These are phyloP conservation scores for Anoplius nigerrimus DNA, from an alignment of 2,888 invertebrate genomes.

Conservation along the genomic window DNA sequence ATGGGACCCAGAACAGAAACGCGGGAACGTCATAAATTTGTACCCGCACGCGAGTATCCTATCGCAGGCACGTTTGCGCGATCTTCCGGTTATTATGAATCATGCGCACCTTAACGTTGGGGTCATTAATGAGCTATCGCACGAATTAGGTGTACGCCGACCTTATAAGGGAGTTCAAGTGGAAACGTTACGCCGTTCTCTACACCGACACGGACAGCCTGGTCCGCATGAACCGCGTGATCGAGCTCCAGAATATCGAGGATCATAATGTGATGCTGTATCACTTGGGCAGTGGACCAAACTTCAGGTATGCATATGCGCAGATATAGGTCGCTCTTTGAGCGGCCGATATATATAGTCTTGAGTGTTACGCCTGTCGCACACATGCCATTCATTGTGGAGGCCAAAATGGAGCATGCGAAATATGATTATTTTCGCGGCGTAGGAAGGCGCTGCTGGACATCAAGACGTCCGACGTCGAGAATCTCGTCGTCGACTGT, in stretches of 20 bases:
- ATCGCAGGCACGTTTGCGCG: slow-evolving; percentile 73
- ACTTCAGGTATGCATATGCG: slow-evolving; percentile 78
- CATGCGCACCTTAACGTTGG: too few relatives aligned
- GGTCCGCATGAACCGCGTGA: slow-evolving; percentile 82
- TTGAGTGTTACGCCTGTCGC: slow-evolving; percentile 19
- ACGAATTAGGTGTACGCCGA: slow-evolving; percentile 79
- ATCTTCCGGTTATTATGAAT: background rate
- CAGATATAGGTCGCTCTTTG: slow-evolving; percentile 15
- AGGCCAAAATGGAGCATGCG: background rate
- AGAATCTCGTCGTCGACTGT: slow-evolving; percentile 85
- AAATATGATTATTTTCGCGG: background rate
- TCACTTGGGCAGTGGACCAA: slow-evolving; percentile 79
- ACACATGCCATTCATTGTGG: slow-evolving; percentile 7
- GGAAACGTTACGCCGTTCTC: slow-evolving; percentile 90
- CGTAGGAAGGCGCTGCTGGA: slow-evolving; percentile 81
- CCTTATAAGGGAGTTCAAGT: slow-evolving; percentile 83
- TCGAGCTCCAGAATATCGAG: slow-evolving; percentile 81
- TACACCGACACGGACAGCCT: slow-evolving; percentile 88
- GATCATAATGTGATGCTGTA: slow-evolving; percentile 80
- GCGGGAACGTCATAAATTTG: slow-evolving; percentile 81
- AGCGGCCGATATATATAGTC: background rate
- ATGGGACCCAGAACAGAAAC: slow-evolving; percentile 79
- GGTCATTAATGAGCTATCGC: too few relatives aligned
- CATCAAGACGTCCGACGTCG: slow-evolving; percentile 82
- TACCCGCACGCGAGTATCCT: slow-evolving; percentile 83